A percentile compares a stretch with the other conserved stretches of the same genome.
Evolutionary conservation across 2,888 invertebrate species (phyloP).

Genomic region (Steromphala cineraria): DNA sequence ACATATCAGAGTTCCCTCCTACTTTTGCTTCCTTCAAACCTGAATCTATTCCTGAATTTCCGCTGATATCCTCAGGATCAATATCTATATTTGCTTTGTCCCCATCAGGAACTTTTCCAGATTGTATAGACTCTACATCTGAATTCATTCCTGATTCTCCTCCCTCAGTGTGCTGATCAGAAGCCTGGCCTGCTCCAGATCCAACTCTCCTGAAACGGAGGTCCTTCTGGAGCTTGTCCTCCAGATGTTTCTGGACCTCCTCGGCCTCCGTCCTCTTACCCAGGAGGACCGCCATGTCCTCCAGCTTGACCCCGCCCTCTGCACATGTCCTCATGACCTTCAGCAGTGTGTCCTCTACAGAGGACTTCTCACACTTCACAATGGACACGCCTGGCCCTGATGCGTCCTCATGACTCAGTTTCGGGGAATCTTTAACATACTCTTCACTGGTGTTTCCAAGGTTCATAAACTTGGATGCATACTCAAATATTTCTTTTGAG

Average conservation of each 20-base stretch:
- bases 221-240: not conserved
- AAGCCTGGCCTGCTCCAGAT: not conserved
- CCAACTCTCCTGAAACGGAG: not conserved
- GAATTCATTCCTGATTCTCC: too few species aligned
- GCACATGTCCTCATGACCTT: constrained; percentile 47
- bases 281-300: constrained; percentile 61
- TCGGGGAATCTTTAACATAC: constrained; percentile 35
- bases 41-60: too few species aligned
- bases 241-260: constrained; percentile 27
- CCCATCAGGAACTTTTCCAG: not conserved
- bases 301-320: constrained; percentile 46
- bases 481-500: constrained; percentile 64
- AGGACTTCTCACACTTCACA: constrained; percentile 50
- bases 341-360: constrained; percentile 49
- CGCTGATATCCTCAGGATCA: too few species aligned
- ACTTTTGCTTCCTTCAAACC: too few species aligned
- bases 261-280: constrained; percentile 52
- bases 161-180: not conserved
- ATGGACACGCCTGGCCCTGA: constrained; percentile 58
- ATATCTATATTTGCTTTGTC: too few species aligned
- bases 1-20: too few species aligned
- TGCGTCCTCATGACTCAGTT: constrained; percentile 55
- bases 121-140: not conserved
- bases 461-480: constrained; percentile 58
- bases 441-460: constrained; percentile 9